These are phyloP conservation scores for Sycophila sp. DNA, from an alignment of 1,140 invertebrate species.

Conservation along the genomic window DNA sequence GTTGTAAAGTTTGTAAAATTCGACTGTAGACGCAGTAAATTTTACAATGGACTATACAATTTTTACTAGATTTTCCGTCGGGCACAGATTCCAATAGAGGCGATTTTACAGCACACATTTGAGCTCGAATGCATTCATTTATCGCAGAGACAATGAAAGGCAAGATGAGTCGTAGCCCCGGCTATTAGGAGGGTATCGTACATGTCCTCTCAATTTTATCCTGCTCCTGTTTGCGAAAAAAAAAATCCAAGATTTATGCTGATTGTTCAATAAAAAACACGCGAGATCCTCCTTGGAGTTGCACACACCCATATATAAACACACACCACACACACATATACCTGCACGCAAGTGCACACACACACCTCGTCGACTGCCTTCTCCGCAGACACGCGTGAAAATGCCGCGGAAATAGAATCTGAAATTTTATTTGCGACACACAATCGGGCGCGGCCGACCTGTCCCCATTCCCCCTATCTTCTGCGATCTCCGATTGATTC, in stretches of 20 bases:
- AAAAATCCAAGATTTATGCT: slow-evolving; percentile 34
- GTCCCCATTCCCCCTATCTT: neutral
- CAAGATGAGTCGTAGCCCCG: neutral
- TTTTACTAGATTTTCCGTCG: no score
- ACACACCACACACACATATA: neutral
- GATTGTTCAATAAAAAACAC: slow-evolving; percentile 20
- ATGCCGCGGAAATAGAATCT: slow-evolving; percentile 36
- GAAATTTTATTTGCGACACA: slow-evolving; percentile 39
- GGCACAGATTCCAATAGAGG: no score
- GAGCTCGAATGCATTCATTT: neutral
- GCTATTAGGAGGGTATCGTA: neutral
- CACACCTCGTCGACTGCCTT: neutral
- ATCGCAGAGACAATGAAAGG: neutral
- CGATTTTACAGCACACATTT: no score
- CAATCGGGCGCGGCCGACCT: slow-evolving; percentile 3
- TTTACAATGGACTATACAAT: no score
- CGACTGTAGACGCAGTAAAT: no score
- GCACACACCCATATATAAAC: neutral
- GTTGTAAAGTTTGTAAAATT: no score
- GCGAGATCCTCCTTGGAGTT: neutral
- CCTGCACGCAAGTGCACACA: neutral
- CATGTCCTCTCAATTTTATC: neutral
- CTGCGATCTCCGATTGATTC: slow-evolving; percentile 40
- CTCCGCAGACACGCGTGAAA: no score
- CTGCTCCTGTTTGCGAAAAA: neutral